Base-by-base conservation (phyloP, 2,888 invertebrate species). In the Diploptera punctata region DNA sequence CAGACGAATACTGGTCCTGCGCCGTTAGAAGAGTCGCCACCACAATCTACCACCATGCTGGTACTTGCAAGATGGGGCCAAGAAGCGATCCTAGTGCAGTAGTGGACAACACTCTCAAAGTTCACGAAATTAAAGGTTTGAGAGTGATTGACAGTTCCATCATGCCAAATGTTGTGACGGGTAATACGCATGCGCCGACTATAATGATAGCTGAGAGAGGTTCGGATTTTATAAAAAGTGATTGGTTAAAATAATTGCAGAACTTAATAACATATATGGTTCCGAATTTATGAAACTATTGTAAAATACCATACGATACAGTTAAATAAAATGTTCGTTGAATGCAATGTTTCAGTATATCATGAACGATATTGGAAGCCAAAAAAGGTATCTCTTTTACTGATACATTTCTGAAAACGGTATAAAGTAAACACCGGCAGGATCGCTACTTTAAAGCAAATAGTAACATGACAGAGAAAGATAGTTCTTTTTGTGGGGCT, bases 141-240 rank as follows among this genome's bases (percentile, higher is more conserved):
- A 86, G 95, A 75, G 93, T 95, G 18, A 91, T 94, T 76, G 95
- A 95, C 80, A 94, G 93, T 38, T 93, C 93, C 78, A 90, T 95
- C 77, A 95, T 95, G 94, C 95, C 95, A 0, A 91, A 91, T 1
- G 93, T 95, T 77, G 91, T 91, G 31, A 93, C 94, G 79, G 95
- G 95, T 9, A 95, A 96, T 80, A 95, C 95, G 0, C 95, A 95
- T 81, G 96, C 95, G 0, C 94, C 95, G 0, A 91, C 91, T 18
- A 93, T 95, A 67, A 95, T 95, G 95, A 93, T 95, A 43, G 95
- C 90, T 0, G 95, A 96, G 80, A 95, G 94, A 81, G 95, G 93
- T 5, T 88, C 95, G 0, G 95, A 95, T 84, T 84, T 95, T 79
- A 89, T 95, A 71, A 95, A 95, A 82, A 89, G 91, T 81, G 94